Conservation (phyloP, 2,113 vertebrate species). For the Geococcyx californianus region DNA sequence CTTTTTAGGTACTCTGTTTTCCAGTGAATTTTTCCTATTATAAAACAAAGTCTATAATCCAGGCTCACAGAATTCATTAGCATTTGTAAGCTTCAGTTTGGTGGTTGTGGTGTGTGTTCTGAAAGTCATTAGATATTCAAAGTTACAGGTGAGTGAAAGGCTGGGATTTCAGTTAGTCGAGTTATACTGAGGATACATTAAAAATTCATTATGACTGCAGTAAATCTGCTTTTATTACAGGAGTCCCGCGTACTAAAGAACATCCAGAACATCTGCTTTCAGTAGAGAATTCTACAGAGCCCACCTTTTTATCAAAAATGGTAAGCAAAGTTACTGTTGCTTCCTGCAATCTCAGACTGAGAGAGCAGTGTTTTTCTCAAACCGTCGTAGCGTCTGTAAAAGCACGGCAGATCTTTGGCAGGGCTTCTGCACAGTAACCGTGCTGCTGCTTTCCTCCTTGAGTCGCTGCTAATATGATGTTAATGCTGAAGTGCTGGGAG, state of each 20-base stretch:
- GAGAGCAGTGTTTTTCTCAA: neutral
- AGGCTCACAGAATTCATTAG: neutral
- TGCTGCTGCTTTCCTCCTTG: neutral
- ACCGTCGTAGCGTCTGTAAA: neutral
- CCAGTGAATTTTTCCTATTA: neutral
- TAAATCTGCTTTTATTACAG: slow-evolving; percentile 33
- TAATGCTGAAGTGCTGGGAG: neutral
- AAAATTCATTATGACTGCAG: neutral
- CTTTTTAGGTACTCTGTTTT: neutral
- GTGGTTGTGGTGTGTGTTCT: neutral
- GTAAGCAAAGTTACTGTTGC: slow-evolving; percentile 53
- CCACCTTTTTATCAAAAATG: neutral
- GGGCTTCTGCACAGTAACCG: neutral
- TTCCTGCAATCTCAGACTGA: neutral
- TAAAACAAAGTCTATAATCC: neutral
- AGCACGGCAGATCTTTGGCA: neutral
- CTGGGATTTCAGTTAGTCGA: neutral
- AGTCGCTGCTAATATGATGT: neutral
- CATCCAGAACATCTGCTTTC: neutral
- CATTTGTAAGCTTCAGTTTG: neutral
- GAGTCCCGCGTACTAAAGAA: neutral
- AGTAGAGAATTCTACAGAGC: neutral
- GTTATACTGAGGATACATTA: neutral
- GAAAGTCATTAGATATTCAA: neutral
- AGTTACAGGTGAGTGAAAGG: neutral